Evolutionary conservation across 2,113 vertebrate species (phyloP).

Genomic region (Prunella himalayana): DNA sequence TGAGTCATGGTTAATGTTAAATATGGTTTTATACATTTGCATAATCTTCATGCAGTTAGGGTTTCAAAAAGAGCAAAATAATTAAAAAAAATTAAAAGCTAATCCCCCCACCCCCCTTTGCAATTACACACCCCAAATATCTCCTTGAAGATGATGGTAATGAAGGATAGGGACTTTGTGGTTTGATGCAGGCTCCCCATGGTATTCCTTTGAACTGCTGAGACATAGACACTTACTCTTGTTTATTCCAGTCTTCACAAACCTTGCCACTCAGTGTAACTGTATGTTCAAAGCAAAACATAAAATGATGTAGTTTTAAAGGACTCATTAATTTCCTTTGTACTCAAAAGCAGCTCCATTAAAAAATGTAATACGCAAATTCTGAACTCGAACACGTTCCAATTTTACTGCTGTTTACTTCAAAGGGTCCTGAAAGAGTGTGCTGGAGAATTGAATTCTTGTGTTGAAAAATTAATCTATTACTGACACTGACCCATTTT

Average conservation of each 20-base stretch:
- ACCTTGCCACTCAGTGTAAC: constrained; percentile 16
- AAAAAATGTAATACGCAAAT: constrained; percentile 60
- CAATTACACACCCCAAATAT: neutral
- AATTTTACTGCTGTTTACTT: constrained; percentile 69
- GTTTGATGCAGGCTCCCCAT: constrained; percentile 50
- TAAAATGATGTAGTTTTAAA: constrained; percentile 69
- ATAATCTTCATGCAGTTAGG: neutral
- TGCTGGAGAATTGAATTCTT: constrained; percentile 54
- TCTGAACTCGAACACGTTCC: constrained; percentile 28
- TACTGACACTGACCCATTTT: constrained; percentile 74
- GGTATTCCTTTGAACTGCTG: constrained; percentile 71
- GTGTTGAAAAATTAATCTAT: constrained; percentile 75
- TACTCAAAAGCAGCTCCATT: constrained; percentile 58
- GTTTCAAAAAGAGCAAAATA: neutral
- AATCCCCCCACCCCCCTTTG: neutral
- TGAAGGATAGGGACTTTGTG: constrained; percentile 10
- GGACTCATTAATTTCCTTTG: constrained; percentile 73
- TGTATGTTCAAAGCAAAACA: constrained; percentile 64
- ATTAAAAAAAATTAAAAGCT: neutral
- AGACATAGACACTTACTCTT: constrained; percentile 17
- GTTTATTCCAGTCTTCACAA: constrained; percentile 61
- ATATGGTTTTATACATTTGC: neutral
- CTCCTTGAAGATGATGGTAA: constrained; percentile 43
- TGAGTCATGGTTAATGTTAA: neutral
- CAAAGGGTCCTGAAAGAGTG: constrained; percentile 61